phyloP scores from a whole-genome alignment of 2,797 vertebrate species.

The Silurus aristotelis region DNA sequence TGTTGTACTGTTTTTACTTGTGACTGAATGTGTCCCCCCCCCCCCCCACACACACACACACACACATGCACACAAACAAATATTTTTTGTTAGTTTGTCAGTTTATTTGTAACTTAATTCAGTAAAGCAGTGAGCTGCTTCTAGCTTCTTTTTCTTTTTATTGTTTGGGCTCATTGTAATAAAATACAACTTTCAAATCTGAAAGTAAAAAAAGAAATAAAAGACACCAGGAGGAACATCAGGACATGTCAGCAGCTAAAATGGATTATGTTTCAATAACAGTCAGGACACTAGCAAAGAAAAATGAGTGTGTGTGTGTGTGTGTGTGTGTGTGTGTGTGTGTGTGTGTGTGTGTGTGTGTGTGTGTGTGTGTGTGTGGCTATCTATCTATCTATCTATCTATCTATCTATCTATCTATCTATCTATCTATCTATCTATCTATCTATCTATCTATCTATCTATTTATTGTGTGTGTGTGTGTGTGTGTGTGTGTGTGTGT shows the following conservation, averaged over 20 bases:
- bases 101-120: not conserved
- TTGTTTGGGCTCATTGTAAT: slow-evolving; percentile 41
- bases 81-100: not conserved
- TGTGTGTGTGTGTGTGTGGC: too few species aligned
- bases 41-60: not conserved
- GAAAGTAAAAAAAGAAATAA: slow-evolving; percentile 50
- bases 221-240: slow-evolving; percentile 65
- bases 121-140: not conserved
- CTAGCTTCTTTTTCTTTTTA: not conserved
- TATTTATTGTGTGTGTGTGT: not conserved
- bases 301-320: slow-evolving; percentile 28
- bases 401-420: too few species aligned
- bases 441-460: not conserved
- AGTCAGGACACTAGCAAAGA: slow-evolving; percentile 70
- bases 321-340: slow-evolving; percentile 10
- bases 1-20: slow-evolving; percentile 18
- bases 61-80: not conserved
- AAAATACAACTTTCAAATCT: slow-evolving; percentile 67
- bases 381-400: too few species aligned
- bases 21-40: not conserved
- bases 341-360: too few species aligned
- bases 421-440: not conserved
- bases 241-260: slow-evolving; percentile 77
- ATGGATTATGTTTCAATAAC: slow-evolving; percentile 83
- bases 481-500: slow-evolving; percentile 50